Base-by-base conservation (phyloP, 37 sponge, comb jelly and placozoan genomes). In the Bolinopsis microptera region DNA sequence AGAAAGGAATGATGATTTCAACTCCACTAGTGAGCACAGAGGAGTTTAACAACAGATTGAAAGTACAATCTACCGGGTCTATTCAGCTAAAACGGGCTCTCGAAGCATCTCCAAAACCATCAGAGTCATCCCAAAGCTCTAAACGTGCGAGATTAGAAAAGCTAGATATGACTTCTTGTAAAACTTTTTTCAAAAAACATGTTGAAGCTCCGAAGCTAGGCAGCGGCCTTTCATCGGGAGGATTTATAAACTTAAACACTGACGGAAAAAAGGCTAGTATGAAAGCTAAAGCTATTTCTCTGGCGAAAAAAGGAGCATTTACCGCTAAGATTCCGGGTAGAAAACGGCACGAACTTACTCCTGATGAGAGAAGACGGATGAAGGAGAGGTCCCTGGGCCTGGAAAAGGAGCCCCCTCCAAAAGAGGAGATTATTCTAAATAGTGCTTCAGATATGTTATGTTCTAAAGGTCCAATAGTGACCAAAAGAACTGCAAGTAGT, bases 261-360 rank as follows among this genome's bases (percentile, higher is more conserved):
- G 26, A n/a, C 31, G 33, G 22, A 80, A 35, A 80, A 3, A 80
- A 36, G 8, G 22, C 35, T 8, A 13, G 36, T 37, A 34, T 30
- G 2, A 80, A 34, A 80, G 37, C 35, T 80, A 80, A 80, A 35
- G 82, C 82, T 3, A 2, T 80, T 30, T 24, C 82, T 35, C 22
- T 80, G 82, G 82, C 82, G 36, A 33, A 36, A 36, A 33, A 80
- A 36, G 82, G 82, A 36, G 82, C 82, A 35, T 80, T 80, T 34
- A 35, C 82, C 2, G 32, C 82, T 8, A n/a, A 72, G 26, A 80
- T 9, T 35, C 21, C 38, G 1, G 33, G 22, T 8, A 80, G 38
- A 80, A 80, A 80, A 35, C 35, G 82, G 3, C 38, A 33, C 30
- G 82, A 80, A 35, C 24, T 80, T 24, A 80, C 35, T 80, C 36